Evolutionary conservation across 92 coral and sea anemone genomes (phyloP).

Genomic region (Pocillopora grandis): DNA sequence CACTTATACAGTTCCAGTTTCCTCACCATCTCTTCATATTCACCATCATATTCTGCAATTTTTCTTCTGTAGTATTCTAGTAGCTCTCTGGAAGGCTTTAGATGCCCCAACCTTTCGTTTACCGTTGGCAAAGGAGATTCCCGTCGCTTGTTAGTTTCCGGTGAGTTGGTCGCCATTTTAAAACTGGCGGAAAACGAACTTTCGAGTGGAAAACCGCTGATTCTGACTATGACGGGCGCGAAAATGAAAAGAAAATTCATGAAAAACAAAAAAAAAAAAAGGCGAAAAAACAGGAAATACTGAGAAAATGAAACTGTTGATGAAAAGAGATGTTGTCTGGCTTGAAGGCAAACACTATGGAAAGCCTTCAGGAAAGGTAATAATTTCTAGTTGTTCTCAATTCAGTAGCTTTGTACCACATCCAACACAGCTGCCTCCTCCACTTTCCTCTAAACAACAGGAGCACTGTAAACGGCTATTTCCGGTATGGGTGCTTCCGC

Average conservation of each 20-base stretch:
- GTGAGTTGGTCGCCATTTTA: constrained; percentile 78
- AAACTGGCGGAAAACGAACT: constrained; percentile 61
- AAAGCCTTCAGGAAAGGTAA: too few species aligned
- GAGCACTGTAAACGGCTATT: too few species aligned
- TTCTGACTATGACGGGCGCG: neutral
- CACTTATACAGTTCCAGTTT: constrained; percentile 95
- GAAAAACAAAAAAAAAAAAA: neutral
- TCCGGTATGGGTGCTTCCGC: too few species aligned
- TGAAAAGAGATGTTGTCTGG: neutral
- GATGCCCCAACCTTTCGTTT: constrained; percentile 92
- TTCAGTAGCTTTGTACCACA: too few species aligned
- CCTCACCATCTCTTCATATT: constrained; percentile 88
- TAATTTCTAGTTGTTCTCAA: too few species aligned
- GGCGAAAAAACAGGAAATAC: neutral
- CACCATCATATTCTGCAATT: constrained; percentile 99
- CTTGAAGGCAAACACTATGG: neutral
- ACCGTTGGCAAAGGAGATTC: constrained; percentile 90
- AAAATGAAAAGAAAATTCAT: too few species aligned
- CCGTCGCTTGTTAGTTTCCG: constrained; percentile 36
- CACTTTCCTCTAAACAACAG: too few species aligned
- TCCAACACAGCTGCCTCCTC: too few species aligned
- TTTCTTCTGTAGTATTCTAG: constrained; percentile 96
- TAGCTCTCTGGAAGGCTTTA: constrained; percentile 95
- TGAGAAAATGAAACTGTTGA: neutral
- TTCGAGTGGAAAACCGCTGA: constrained; percentile 32